Percentiles rank a stretch among this genome's conserved stretches.
phyloP scores from a whole-genome alignment of 2,113 vertebrate species.

The Zosterops pallidus region DNA sequence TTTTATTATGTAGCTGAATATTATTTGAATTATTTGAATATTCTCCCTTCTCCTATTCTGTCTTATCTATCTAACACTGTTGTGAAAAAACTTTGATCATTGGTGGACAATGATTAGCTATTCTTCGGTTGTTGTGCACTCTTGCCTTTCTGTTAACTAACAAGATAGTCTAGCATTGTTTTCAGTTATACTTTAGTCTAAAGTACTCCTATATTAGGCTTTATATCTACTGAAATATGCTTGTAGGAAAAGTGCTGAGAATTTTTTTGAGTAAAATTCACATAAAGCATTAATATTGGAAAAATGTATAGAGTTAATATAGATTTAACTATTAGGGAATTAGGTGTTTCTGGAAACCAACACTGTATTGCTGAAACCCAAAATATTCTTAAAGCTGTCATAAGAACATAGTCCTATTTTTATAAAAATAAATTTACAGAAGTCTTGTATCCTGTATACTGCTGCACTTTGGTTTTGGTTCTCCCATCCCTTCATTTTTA shows the following conservation, averaged over 20 bases:
- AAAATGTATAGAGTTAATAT: background rate
- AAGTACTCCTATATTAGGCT: background rate
- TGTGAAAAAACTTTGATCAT: background rate
- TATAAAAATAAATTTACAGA: background rate
- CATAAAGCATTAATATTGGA: conserved; percentile 19
- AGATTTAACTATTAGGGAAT: background rate
- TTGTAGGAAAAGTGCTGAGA: background rate
- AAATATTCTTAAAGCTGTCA: background rate
- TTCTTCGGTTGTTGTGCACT: background rate
- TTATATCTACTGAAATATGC: background rate
- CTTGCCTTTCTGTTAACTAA: background rate
- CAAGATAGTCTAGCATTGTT: background rate
- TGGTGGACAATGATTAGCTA: background rate
- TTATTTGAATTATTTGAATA: background rate
- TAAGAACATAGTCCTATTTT: background rate
- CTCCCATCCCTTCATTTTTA: background rate
- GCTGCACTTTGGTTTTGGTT: background rate
- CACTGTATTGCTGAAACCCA: background rate
- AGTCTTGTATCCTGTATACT: background rate
- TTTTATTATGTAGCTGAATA: background rate
- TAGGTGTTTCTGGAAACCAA: background rate
- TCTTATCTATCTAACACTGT: background rate
- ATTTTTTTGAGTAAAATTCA: conserved; percentile 21
- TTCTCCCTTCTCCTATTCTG: background rate
- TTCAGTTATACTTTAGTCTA: conserved; percentile 35